Evolutionary conservation across 2,888 invertebrate genomes (phyloP).

Genomic region (Agonopterix heracliana): DNA sequence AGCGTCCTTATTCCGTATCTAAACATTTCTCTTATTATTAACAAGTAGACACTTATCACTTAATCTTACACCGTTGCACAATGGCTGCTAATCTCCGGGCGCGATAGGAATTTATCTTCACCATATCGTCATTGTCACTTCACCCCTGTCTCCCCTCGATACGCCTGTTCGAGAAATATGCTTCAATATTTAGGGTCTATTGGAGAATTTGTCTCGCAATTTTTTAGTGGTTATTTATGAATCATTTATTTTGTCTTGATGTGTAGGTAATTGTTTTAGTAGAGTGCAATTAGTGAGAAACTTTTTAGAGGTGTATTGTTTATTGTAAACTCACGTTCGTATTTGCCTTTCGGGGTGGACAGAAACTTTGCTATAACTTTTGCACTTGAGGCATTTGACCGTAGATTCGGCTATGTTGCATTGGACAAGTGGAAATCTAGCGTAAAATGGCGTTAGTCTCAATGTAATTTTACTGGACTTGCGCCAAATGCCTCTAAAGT

Average conservation of each 20-base stretch:
- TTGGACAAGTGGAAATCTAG: too few species aligned
- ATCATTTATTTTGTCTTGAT: constrained; percentile 3
- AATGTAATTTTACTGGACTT: too few species aligned
- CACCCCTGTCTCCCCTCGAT: constrained; percentile 35
- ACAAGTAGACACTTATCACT: constrained; percentile 71
- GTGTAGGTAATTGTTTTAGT: background rate
- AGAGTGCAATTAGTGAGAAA: background rate
- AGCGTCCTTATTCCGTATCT: constrained; percentile 35
- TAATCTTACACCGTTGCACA: constrained; percentile 70
- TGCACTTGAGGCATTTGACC: too few species aligned
- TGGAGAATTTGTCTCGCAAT: constrained; percentile 24
- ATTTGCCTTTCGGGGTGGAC: too few species aligned
- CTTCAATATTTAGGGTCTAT: constrained; percentile 35
- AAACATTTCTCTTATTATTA: constrained; percentile 70
- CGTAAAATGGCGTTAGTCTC: too few species aligned
- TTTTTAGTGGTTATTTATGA: constrained; percentile 14
- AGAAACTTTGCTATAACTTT: too few species aligned
- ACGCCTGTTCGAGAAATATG: constrained; percentile 32
- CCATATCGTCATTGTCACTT: constrained; percentile 55
- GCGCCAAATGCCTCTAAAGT: too few species aligned
- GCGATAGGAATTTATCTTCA: constrained; percentile 56
- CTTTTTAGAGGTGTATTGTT: too few species aligned
- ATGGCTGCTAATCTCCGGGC: constrained; percentile 66
- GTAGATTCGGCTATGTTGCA: too few species aligned
- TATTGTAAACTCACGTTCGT: too few species aligned